Conservation (phyloP, 1,140 invertebrate genomes). For the Rhyzopertha dominica region DNA sequence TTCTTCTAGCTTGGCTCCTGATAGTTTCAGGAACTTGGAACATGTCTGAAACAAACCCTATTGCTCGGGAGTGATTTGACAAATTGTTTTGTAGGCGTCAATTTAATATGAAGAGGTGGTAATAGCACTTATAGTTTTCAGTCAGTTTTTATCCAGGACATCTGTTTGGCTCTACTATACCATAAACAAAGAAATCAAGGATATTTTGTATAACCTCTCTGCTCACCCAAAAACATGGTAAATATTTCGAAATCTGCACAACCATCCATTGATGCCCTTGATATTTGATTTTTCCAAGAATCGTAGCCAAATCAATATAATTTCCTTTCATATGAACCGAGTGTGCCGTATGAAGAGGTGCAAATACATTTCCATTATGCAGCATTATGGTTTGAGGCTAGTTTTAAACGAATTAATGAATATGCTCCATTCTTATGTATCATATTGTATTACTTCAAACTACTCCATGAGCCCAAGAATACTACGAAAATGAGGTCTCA, state of each 20-base stretch:
- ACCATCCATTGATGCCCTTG: neutral
- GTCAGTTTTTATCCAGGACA: constrained; percentile 21
- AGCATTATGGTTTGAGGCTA: too few species aligned
- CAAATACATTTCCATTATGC: too few species aligned
- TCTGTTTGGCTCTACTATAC: constrained; percentile 27
- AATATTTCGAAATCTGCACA: constrained; percentile 5
- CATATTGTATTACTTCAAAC: too few species aligned
- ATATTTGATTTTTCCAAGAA: too few species aligned
- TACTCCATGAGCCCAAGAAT: too few species aligned
- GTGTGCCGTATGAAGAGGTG: too few species aligned
- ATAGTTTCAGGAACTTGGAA: constrained; percentile 21
- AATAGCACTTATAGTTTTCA: constrained; percentile 33
- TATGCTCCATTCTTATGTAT: too few species aligned
- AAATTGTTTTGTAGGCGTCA: constrained; percentile 39
- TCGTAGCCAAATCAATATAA: too few species aligned
- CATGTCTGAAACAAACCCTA: constrained; percentile 19
- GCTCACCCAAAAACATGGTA: constrained; percentile 31
- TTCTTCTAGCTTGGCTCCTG: constrained; percentile 28
- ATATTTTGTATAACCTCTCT: constrained; percentile 40
- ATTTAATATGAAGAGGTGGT: constrained; percentile 42
- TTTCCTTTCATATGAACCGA: too few species aligned
- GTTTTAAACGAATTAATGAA: too few species aligned
- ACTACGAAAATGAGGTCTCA: too few species aligned
- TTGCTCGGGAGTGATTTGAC: constrained; percentile 34
- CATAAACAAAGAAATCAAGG: constrained; percentile 37